A percentile compares a stretch with the other conserved stretches of the same genome.
These are phyloP conservation scores for Oriolus oriolus DNA, from an alignment of 2,113 vertebrate genomes.

Conservation along the genomic window DNA sequence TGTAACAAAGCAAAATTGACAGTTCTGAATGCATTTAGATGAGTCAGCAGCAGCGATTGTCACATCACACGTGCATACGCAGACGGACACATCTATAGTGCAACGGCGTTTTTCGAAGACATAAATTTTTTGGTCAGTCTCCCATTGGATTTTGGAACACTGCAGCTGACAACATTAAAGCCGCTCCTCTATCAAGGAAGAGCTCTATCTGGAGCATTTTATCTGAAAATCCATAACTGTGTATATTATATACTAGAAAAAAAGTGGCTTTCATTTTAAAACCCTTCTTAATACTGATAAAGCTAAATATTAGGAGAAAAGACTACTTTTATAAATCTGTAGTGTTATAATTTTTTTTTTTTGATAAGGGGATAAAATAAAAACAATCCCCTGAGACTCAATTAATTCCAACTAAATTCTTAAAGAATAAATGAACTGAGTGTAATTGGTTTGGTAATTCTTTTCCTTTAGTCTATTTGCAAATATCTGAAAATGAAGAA, in stretches of 20 bases:
- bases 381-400: neutral
- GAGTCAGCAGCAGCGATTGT: neutral
- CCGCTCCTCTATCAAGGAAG: neutral
- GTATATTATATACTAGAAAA: neutral
- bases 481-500: neutral
- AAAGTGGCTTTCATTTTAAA: neutral
- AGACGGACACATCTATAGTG: neutral
- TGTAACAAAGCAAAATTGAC: neutral
- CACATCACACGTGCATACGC: fast-evolving
- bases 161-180: neutral
- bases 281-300: neutral
- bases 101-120: neutral
- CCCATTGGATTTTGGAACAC: neutral
- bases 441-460: neutral
- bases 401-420: neutral
- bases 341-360: neutral
- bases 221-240: neutral
- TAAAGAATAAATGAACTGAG: neutral
- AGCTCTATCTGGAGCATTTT: neutral
- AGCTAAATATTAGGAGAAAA: neutral
- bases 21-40: neutral
- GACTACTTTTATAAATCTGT: neutral
- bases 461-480: neutral
- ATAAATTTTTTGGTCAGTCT: neutral
- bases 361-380: neutral